Base-by-base conservation (phyloP, 2,888 invertebrate genomes). In the Hyposoter dolosus region DNA sequence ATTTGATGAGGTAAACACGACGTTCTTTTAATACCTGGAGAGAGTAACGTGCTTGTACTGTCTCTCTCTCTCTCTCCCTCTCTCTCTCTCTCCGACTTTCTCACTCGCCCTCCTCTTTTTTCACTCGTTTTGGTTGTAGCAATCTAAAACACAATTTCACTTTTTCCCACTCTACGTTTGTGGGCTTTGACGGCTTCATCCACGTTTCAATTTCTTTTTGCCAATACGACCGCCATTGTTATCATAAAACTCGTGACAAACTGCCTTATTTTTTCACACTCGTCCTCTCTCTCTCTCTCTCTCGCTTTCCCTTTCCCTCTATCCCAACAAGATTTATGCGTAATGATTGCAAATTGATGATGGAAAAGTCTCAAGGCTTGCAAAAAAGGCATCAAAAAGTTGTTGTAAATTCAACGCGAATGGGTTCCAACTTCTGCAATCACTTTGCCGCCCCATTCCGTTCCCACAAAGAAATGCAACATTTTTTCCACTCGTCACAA, bases 1-100 rank as follows among this genome's bases (percentile, higher is more conserved):
- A 90, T 91, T 90, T 92, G 90, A 91, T 90, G 92, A 90, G 90
- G 89, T 90, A 91, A 91, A 91, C 90, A 90, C 74, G 82, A 77
- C 84, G 83, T 88, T 89, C 88, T 88, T 89, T 88, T 69, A 88
- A 90, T 89, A 88, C 83, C 83, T 81, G 10, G 80, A 75, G 63
- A 84, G 69, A 43, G 74, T 66, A 74, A 47, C 71, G 74, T 53
- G 80, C 19, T 28, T 23, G 19, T 75, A 53, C 50, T 35, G 65
- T 35, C 63, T 32, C 75, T 65, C 47, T 19, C 75, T 56, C 17
- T 35, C 71, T 35, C 63, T 32, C 75, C 53, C 47, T 19, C 75
- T 35, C 71, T 35, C 63, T 32, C 75, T 65, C 47, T 19, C 75
- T 56, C 17, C 35, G 60, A 47, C 68, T 43, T 47, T 66, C 66